Evolutionary conservation across 2,888 invertebrate genomes (phyloP).

Genomic region (Himalopsyche kuldschensis): DNA sequence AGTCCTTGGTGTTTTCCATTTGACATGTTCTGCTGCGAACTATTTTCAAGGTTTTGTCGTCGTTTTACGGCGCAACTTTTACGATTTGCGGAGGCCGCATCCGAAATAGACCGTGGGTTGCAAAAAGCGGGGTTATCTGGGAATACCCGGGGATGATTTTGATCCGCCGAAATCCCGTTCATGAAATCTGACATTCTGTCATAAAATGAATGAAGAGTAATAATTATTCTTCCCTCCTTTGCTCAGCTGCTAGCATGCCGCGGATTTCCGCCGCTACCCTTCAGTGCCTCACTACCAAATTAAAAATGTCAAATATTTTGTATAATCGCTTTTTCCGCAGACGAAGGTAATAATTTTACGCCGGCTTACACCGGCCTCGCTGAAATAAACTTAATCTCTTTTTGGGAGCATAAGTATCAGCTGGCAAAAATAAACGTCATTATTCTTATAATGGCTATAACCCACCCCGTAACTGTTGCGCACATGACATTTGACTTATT

Average conservation of each 20-base stretch:
- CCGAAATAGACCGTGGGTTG: background rate
- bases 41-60: background rate
- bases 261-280: background rate
- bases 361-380: too few relatives aligned
- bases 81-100: background rate
- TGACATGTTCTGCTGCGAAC: background rate
- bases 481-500: too few relatives aligned
- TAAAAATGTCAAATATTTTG: background rate
- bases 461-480: too few relatives aligned
- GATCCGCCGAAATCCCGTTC: background rate
- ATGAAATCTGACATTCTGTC: background rate
- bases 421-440: too few relatives aligned
- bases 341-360: too few relatives aligned
- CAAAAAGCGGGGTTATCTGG: background rate
- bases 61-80: background rate
- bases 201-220: background rate
- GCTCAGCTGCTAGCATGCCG: background rate
- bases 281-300: background rate
- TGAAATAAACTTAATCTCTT: too few relatives aligned
- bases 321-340: too few relatives aligned
- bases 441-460: too few relatives aligned
- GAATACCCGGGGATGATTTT: background rate
- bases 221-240: background rate
- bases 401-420: too few relatives aligned
- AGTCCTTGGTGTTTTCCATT: background rate